phyloP scores from a whole-genome alignment of 2,888 invertebrate species.

The Halocaridina rubra region DNA sequence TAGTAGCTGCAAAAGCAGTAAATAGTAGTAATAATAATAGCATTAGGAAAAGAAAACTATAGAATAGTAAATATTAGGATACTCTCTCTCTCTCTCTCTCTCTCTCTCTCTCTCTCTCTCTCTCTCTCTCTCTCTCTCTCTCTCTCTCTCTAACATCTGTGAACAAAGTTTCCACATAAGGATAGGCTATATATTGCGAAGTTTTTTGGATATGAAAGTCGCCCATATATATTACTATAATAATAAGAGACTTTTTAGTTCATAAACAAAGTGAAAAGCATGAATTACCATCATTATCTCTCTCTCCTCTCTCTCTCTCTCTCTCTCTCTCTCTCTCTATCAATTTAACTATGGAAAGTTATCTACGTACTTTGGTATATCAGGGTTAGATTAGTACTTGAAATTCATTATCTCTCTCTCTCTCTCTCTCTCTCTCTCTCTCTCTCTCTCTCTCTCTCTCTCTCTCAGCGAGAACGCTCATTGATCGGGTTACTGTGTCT shows the following conservation, averaged over 20 bases:
- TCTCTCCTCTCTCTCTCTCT: neutral
- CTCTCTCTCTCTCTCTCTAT: conserved; percentile 1
- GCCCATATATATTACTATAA: no score
- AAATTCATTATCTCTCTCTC: no score
- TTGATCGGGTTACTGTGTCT: neutral
- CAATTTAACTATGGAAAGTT: neutral
- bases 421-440: conserved; percentile 10
- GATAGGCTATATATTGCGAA: no score
- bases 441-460: neutral
- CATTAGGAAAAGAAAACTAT: no score
- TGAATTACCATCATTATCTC: neutral
- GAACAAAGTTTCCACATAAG: no score
- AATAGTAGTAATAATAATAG: no score
- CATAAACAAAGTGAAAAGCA: no score
- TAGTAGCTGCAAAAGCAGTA: no score
- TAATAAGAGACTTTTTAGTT: no score
- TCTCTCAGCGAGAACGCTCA: neutral
- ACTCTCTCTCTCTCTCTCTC: neutral
- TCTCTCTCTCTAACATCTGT: neutral
- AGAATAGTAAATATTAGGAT: neutral
- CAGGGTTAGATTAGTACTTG: no score
- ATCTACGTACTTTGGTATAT: no score
- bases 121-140: neutral
- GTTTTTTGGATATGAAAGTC: no score
- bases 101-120: neutral